phyloP scores from a whole-genome alignment of 1,140 invertebrate genomes.

The Anagrus nilaparvatae region DNA sequence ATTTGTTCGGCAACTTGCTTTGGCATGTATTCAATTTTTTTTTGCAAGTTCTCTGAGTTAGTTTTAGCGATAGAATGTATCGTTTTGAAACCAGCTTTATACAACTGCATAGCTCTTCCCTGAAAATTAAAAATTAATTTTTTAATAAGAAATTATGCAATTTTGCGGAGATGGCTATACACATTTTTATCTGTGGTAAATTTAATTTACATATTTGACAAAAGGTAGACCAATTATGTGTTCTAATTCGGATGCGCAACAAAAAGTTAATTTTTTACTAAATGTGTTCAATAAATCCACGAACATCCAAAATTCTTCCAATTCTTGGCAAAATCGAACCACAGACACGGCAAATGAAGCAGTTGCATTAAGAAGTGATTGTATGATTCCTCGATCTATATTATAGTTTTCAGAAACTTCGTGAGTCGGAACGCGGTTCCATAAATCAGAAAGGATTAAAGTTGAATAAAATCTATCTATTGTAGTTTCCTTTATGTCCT shows the following conservation, averaged over 20 bases:
- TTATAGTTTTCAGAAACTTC: conserved; percentile 64
- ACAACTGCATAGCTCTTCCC: conserved; percentile 74
- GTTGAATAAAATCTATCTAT: conserved; percentile 74
- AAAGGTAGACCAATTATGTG: conserved; percentile 73
- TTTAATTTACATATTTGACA: conserved; percentile 60
- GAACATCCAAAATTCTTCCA: conserved; percentile 76
- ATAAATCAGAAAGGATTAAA: conserved; percentile 74
- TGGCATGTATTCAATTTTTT: conserved; percentile 60
- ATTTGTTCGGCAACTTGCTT: conserved; percentile 62
- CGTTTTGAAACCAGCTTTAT: conserved; percentile 68
- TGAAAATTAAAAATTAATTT: conserved; percentile 27
- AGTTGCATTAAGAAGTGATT: conserved; percentile 59
- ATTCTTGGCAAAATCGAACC: conserved; percentile 61
- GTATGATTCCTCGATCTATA: conserved; percentile 55
- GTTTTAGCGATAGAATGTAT: conserved; percentile 66
- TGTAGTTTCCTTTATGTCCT: conserved; percentile 48
- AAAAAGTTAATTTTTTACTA: conserved; percentile 59
- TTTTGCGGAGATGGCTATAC: conserved; percentile 9
- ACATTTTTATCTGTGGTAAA: conserved; percentile 10
- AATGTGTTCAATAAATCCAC: conserved; percentile 61
- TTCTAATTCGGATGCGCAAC: conserved; percentile 60
- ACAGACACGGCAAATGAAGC: conserved; percentile 64
- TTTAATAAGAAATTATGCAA: conserved; percentile 12
- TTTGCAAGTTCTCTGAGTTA: conserved; percentile 49
- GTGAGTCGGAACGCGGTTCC: conserved; percentile 61